A percentile compares a stretch with the other conserved stretches of the same genome.
Conservation (phyloP, 2,113 vertebrate species). For the Pavo muticus region DNA sequence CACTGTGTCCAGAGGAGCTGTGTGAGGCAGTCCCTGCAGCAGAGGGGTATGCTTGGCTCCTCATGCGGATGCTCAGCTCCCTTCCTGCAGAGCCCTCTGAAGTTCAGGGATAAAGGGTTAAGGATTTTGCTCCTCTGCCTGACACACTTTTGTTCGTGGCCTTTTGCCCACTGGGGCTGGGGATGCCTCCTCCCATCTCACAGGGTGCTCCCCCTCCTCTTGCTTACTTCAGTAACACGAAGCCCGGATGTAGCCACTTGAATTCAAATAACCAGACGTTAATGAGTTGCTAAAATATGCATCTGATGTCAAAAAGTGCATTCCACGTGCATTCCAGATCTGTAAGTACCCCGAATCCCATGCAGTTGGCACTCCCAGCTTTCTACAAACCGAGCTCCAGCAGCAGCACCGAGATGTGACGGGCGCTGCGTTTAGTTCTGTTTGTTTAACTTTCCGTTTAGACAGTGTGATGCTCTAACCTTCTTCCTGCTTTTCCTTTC, state of each 20-base stretch:
- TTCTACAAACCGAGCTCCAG: neutral
- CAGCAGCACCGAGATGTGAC: neutral
- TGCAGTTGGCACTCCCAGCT: neutral
- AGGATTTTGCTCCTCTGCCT: neutral
- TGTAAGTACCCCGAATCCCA: constrained; percentile 1
- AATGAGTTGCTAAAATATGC: constrained; percentile 50
- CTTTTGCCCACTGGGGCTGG: neutral
- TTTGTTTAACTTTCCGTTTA: constrained; percentile 66
- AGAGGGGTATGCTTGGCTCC: neutral
- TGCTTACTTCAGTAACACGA: neutral
- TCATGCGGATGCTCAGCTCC: rapidly evolving
- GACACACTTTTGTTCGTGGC: neutral
- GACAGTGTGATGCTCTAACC: constrained; percentile 47
- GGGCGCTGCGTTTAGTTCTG: neutral
- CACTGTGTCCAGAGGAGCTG: neutral
- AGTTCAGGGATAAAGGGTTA: neutral
- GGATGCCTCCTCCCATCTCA: neutral
- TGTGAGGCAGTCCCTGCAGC: too few relatives aligned
- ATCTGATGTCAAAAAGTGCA: constrained; percentile 45
- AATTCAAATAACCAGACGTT: constrained; percentile 25
- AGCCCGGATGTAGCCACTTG: neutral
- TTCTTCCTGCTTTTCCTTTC: constrained; percentile 48
- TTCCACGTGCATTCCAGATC: neutral
- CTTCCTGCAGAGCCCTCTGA: neutral
- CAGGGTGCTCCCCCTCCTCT: neutral